phyloP scores from a whole-genome alignment of 2,797 vertebrate species.

The Cirrhinus mrigala region DNA sequence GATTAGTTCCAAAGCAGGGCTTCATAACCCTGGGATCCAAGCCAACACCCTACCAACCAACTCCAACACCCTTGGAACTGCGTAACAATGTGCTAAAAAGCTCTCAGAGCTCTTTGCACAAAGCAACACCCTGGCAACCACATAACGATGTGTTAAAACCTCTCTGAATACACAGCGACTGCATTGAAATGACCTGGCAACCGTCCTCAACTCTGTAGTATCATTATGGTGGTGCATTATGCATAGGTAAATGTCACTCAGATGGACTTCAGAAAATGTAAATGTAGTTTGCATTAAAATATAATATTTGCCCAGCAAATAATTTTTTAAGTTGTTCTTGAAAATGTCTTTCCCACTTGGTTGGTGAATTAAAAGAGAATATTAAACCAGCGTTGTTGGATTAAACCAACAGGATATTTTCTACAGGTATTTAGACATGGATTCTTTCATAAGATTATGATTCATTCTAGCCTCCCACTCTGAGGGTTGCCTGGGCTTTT shows the following conservation, averaged over 20 bases:
- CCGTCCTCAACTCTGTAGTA: not conserved
- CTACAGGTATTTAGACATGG: not conserved
- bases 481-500: conserved; percentile 24
- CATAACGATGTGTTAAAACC: not conserved
- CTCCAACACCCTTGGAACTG: not conserved
- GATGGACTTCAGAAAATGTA: not conserved
- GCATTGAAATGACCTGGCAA: not conserved
- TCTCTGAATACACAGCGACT: not conserved
- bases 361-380: not conserved
- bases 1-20: no score
- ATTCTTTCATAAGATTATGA: conserved; percentile 12
- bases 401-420: not conserved
- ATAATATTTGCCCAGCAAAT: not conserved
- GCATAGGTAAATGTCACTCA: not conserved
- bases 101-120: not conserved
- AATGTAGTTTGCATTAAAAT: not conserved
- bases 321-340: not conserved
- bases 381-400: not conserved
- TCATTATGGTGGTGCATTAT: not conserved
- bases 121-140: not conserved
- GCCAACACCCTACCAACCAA: not conserved
- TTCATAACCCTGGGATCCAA: not conserved
- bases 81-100: not conserved
- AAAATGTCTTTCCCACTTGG: not conserved
- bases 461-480: conserved; percentile 5